Evolutionary conservation across 2,888 invertebrate species (phyloP).

Genomic region (Pyralis farinalis): DNA sequence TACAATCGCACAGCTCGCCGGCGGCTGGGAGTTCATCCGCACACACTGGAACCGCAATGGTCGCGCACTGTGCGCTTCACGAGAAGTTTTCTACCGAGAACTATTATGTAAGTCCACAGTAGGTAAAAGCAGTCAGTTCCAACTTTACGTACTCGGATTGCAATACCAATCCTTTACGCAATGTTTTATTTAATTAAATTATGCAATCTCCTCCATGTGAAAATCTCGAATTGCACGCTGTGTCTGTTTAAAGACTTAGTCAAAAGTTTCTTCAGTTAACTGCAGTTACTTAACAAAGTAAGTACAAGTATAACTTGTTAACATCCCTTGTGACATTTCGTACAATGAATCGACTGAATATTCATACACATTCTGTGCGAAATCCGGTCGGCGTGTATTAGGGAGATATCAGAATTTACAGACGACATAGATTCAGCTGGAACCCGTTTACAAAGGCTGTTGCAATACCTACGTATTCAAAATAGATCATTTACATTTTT

Average conservation of each 20-base stretch:
- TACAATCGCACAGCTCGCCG: too few species aligned
- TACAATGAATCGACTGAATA: slow-evolving; percentile 2
- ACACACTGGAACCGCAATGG: too few species aligned
- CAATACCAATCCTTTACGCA: too few species aligned
- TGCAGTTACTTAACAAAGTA: neutral
- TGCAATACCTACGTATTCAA: neutral
- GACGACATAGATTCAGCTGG: slow-evolving; percentile 6
- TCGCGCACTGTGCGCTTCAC: too few species aligned
- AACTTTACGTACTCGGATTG: too few species aligned
- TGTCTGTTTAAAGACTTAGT: neutral
- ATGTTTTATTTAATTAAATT: too few species aligned
- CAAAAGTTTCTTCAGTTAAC: neutral
- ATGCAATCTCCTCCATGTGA: neutral
- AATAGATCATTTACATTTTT: neutral
- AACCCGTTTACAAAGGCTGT: slow-evolving; percentile 3
- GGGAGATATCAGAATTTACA: slow-evolving; percentile 8
- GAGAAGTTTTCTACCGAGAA: too few species aligned
- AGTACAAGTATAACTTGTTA: neutral
- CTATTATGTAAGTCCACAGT: too few species aligned
- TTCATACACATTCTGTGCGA: neutral
- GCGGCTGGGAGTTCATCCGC: too few species aligned
- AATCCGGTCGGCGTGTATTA: slow-evolving; percentile 9
- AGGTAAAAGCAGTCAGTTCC: too few species aligned
- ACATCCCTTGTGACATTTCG: slow-evolving; percentile 2
- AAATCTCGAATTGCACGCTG: neutral